A percentile compares a stretch with the other conserved stretches of the same genome.
These are phyloP conservation scores for Simalia tracyae DNA, from an alignment of 2,797 vertebrate species.

Conservation along the genomic window DNA sequence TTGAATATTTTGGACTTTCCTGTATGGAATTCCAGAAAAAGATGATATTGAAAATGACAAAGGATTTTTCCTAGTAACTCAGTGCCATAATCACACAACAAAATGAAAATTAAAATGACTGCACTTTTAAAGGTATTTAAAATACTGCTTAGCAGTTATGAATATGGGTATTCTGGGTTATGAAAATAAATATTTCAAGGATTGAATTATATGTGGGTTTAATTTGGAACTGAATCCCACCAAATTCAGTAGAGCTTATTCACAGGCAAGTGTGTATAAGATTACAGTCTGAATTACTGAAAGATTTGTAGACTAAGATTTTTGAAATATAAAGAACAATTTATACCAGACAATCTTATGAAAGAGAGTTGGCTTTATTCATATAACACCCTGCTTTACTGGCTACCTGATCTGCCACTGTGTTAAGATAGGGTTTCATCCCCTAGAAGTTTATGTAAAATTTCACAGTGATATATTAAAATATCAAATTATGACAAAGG, in stretches of 20 bases:
- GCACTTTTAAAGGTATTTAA: not conserved
- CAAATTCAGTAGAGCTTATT: not conserved
- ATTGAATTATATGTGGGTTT: not conserved
- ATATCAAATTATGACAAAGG: constrained; percentile 26
- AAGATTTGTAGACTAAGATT: not conserved
- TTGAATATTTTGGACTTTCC: not conserved
- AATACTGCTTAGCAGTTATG: not conserved
- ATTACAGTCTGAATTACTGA: not conserved
- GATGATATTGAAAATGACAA: not conserved
- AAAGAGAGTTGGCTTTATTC: not conserved
- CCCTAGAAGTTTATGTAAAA: not conserved
- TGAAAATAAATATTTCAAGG: not conserved
- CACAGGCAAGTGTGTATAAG: not conserved
- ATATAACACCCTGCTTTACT: not conserved
- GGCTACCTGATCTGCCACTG: not conserved
- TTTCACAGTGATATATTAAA: constrained; percentile 28
- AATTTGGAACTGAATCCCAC: no score
- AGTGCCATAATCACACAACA: not conserved
- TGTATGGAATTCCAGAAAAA: constrained; percentile 15
- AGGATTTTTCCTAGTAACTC: not conserved
- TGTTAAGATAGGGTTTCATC: not conserved
- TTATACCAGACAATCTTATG: not conserved
- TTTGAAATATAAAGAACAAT: not conserved
- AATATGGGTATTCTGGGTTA: not conserved
- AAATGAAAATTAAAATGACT: not conserved